These are phyloP conservation scores for Anaspis maculata DNA, from an alignment of 2,888 invertebrate genomes.

Conservation along the genomic window DNA sequence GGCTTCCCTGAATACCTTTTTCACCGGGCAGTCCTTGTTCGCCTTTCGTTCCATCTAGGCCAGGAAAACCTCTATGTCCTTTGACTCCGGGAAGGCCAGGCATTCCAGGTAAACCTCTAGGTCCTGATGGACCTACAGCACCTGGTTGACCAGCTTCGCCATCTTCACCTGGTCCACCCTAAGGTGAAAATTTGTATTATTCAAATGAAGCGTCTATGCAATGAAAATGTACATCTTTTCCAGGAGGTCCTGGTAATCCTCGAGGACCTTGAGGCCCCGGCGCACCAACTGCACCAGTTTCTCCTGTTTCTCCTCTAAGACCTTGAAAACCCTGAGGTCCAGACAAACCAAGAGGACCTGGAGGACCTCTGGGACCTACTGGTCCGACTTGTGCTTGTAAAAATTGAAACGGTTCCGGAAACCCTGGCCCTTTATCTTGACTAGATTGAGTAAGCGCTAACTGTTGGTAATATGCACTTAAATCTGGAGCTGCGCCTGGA, in stretches of 20 bases:
- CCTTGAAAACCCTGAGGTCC: conserved; percentile 82
- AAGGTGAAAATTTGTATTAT: too few relatives aligned
- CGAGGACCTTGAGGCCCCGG: conserved; percentile 50
- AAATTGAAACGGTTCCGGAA: conserved; percentile 61
- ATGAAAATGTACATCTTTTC: conserved; percentile 59
- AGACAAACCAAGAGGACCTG: conserved; percentile 53
- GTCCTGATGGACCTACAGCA: conserved; percentile 60
- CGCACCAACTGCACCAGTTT: conserved; percentile 61
- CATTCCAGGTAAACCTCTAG: conserved; percentile 63
- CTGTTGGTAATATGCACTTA: conserved; percentile 68
- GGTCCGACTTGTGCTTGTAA: conserved; percentile 74
- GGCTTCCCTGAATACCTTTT: conserved; percentile 60
- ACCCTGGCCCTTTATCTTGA: conserved; percentile 61
- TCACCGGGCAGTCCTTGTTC: conserved; percentile 69
- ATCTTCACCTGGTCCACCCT: conserved; percentile 70
- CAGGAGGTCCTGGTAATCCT: conserved; percentile 61
- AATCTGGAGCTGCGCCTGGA: conserved; percentile 64
- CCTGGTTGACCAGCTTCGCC: conserved; percentile 73
- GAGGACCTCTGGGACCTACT: conserved; percentile 70
- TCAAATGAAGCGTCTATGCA: background rate
- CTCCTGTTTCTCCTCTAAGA: conserved; percentile 69
- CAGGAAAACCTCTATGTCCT: conserved; percentile 75
- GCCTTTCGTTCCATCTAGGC: conserved; percentile 73
- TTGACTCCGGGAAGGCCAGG: conserved; percentile 76
- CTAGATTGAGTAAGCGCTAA: conserved; percentile 61